These are phyloP conservation scores for Noctuana brunneofusca DNA, from an alignment of 2,888 invertebrate genomes.

Conservation along the genomic window DNA sequence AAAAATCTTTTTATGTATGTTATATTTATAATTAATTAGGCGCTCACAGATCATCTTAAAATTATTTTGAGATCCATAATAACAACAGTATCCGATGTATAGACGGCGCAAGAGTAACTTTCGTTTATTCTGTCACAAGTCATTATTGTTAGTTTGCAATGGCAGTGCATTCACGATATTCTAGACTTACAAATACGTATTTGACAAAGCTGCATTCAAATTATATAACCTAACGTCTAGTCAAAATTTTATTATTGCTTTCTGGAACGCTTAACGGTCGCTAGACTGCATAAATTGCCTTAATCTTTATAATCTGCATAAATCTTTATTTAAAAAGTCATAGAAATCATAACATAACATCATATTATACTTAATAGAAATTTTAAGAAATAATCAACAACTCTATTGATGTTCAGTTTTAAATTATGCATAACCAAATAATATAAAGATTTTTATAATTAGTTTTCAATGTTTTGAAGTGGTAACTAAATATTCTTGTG, in stretches of 20 bases:
- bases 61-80: slow-evolving; percentile 43
- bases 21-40: too few species aligned
- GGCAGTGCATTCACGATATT: slow-evolving; percentile 55
- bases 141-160: slow-evolving; percentile 46
- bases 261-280: slow-evolving; percentile 12
- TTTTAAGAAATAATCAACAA: too few species aligned
- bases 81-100: slow-evolving; percentile 21
- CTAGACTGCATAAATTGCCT: background rate
- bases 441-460: too few species aligned
- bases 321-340: too few species aligned
- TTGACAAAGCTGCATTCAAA: slow-evolving; percentile 17
- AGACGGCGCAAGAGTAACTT: slow-evolving; percentile 22
- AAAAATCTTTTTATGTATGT: too few species aligned
- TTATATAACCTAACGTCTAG: background rate
- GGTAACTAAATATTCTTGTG: background rate
- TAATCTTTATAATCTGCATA: background rate
- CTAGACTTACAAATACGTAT: slow-evolving; percentile 29
- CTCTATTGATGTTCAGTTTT: too few species aligned
- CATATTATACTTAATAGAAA: too few species aligned
- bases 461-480: background rate
- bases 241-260: slow-evolving; percentile 17
- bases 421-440: background rate
- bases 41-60: slow-evolving; percentile 33
- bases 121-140: slow-evolving; percentile 36
- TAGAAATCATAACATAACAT: too few species aligned